Percentiles rank a stretch among this genome's conserved stretches.
Conservation (phyloP, 2,888 invertebrate genomes). For the Cotesia congregata region DNA sequence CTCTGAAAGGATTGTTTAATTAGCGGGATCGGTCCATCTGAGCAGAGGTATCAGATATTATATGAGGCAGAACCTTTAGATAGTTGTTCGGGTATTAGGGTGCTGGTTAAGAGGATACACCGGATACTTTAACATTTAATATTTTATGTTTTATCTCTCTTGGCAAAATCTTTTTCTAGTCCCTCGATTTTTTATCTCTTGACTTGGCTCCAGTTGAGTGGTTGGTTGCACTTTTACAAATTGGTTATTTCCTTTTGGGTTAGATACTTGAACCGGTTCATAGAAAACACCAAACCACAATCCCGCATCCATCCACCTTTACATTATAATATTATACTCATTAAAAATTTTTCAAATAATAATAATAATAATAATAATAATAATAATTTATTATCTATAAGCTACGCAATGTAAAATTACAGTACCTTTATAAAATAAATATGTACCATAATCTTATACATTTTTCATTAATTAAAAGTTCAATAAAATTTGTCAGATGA, state of each 20-base stretch:
- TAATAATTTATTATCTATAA: neutral
- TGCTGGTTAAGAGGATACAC: too few species aligned
- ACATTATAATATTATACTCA: neutral
- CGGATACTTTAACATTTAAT: too few species aligned
- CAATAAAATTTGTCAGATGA: too few species aligned
- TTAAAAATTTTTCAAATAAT: neutral
- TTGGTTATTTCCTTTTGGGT: constrained; percentile 48
- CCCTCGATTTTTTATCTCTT: constrained; percentile 13
- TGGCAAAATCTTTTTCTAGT: constrained; percentile 2
- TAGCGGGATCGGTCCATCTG: constrained; percentile 46
- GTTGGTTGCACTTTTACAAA: constrained; percentile 55
- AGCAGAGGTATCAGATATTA: constrained; percentile 25
- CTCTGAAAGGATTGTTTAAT: constrained; percentile 58
- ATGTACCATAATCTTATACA: too few species aligned
- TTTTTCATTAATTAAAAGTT: too few species aligned
- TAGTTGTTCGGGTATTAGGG: too few species aligned
- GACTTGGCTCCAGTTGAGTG: constrained; percentile 2
- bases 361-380: constrained; percentile 1
- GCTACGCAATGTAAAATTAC: too few species aligned
- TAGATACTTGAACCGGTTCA: constrained; percentile 17
- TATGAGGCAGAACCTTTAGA: neutral
- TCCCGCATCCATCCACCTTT: neutral
- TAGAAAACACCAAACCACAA: neutral
- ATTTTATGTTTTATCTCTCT: constrained; percentile 15
- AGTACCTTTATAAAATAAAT: too few species aligned